Percentiles rank a stretch among this genome's conserved stretches.
Evolutionary conservation across 2,888 invertebrate species (phyloP).

Genomic region (Drosophila rellima): DNA sequence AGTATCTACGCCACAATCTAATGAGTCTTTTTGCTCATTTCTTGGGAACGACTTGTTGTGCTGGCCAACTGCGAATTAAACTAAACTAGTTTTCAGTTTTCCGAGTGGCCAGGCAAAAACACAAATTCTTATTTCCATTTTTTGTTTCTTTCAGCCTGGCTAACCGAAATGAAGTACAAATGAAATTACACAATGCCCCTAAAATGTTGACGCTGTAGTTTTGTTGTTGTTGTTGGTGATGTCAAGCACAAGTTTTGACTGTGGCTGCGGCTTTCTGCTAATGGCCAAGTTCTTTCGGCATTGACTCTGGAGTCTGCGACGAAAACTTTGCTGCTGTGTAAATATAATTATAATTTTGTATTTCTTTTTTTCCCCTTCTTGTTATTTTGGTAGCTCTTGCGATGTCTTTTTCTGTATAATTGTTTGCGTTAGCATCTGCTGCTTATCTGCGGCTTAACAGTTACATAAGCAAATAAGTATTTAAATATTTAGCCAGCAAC

Average conservation of each 20-base stretch:
- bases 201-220: slow-evolving; percentile 32
- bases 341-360: slow-evolving; percentile 54
- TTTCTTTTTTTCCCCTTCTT: not conserved
- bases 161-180: slow-evolving; percentile 59
- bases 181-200: slow-evolving; percentile 55
- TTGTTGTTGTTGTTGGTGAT: slow-evolving; percentile 13
- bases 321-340: slow-evolving; percentile 44
- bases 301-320: slow-evolving; percentile 35
- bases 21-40: slow-evolving; percentile 56
- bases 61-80: slow-evolving; percentile 53
- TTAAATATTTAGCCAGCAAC: slow-evolving; percentile 54
- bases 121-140: slow-evolving; percentile 49
- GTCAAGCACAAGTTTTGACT: slow-evolving; percentile 45
- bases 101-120: slow-evolving; percentile 37
- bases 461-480: slow-evolving; percentile 47
- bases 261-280: slow-evolving; percentile 46
- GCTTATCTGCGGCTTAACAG: slow-evolving; percentile 39
- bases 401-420: slow-evolving; percentile 11
- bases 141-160: slow-evolving; percentile 26
- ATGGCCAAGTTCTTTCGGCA: slow-evolving; percentile 51
- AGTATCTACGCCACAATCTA: slow-evolving; percentile 51
- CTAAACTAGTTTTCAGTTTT: slow-evolving; percentile 74
- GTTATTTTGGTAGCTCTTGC: slow-evolving; percentile 22
- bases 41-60: slow-evolving; percentile 43
- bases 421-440: slow-evolving; percentile 24